Evolutionary conservation across 2,888 invertebrate species (phyloP).

Genomic region (Drosophila subquinaria): DNA sequence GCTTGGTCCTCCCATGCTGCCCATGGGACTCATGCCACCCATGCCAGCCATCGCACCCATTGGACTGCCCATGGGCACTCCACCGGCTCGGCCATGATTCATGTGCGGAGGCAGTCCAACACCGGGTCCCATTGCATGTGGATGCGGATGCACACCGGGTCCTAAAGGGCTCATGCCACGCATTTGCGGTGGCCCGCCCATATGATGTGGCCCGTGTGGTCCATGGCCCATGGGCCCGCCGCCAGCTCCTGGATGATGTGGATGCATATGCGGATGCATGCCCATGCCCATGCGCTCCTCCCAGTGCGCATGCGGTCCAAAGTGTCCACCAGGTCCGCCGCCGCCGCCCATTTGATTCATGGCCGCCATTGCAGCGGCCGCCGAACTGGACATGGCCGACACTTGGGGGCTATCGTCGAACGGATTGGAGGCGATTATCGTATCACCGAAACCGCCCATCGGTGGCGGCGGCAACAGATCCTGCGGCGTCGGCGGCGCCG

Average conservation of each 20-base stretch:
- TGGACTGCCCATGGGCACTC: conserved; percentile 84
- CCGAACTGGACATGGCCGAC: conserved; percentile 85
- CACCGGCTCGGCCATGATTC: conserved; percentile 83
- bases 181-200: conserved; percentile 86
- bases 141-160: conserved; percentile 76
- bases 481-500: conserved; percentile 90
- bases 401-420: conserved; percentile 94
- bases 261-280: conserved; percentile 90
- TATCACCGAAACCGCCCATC: conserved; percentile 95
- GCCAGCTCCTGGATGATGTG: conserved; percentile 88
- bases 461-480: conserved; percentile 91
- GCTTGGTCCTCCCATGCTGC: conserved; percentile 86
- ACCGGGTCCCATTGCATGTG: conserved; percentile 79
- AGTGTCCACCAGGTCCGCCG: conserved; percentile 76
- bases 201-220: conserved; percentile 86
- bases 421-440: conserved; percentile 97
- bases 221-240: conserved; percentile 87
- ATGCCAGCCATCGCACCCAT: conserved; percentile 87
- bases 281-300: conserved; percentile 86
- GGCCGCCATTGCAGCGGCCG: conserved; percentile 87
- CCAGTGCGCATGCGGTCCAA: conserved; percentile 81
- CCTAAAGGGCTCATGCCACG: conserved; percentile 86
- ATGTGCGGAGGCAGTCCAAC: conserved; percentile 84
- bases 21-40: conserved; percentile 87
- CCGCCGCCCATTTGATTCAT: conserved; percentile 88